Conservation (phyloP, 2,797 vertebrate species). For the Apogon talboti region DNA sequence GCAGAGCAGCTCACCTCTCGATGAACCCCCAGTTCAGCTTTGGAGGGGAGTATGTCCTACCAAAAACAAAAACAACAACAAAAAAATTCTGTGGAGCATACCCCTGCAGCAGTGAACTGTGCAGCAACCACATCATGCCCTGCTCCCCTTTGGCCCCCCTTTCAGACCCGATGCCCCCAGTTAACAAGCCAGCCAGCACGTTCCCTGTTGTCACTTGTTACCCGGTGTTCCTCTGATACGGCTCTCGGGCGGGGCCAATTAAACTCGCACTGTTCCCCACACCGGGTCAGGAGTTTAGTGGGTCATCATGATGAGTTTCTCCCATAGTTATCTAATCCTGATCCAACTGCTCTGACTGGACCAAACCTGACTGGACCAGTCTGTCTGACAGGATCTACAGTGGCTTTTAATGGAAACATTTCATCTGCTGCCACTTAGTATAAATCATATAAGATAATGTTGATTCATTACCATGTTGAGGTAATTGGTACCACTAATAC, state of each 20-base stretch:
- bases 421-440: slow-evolving; percentile 1
- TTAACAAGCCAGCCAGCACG: slow-evolving; percentile 80
- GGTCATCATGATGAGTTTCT: slow-evolving; percentile 75
- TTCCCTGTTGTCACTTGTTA: slow-evolving; percentile 81
- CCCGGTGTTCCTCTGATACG: slow-evolving; percentile 71
- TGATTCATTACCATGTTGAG: no score
- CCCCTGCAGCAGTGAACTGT: slow-evolving; percentile 79
- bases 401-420: slow-evolving; percentile 2
- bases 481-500: no score
- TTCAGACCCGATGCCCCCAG: slow-evolving; percentile 68
- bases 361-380: slow-evolving; percentile 42
- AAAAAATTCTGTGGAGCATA: slow-evolving; percentile 53
- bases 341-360: slow-evolving; percentile 33
- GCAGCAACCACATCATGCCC: slow-evolving; percentile 56
- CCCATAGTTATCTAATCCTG: slow-evolving; percentile 71
- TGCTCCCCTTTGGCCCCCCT: slow-evolving; percentile 40
- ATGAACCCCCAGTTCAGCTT: slow-evolving; percentile 77
- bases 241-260: slow-evolving; percentile 76
- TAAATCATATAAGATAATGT: no score
- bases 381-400: not conserved
- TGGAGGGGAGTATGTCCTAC: slow-evolving; percentile 63
- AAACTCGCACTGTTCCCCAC: slow-evolving; percentile 79
- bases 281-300: slow-evolving; percentile 85
- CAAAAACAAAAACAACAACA: slow-evolving; percentile 71
- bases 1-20: slow-evolving; percentile 79